These are phyloP conservation scores for Styela plicata DNA, from an alignment of 23 tunicate genomes.

Conservation along the genomic window DNA sequence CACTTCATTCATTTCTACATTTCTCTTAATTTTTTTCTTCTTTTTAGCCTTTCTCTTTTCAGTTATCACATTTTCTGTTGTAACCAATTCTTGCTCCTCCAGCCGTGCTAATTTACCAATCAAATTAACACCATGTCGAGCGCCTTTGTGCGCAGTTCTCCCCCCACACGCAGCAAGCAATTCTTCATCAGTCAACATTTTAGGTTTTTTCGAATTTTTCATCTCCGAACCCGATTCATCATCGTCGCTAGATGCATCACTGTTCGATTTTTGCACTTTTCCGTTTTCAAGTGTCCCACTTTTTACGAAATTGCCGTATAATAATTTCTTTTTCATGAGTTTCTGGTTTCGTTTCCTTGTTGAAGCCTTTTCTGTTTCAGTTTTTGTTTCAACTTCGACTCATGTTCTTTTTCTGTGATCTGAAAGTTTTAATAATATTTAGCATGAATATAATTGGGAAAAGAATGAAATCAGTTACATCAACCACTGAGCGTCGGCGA, in stretches of 20 bases:
- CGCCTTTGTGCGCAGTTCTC: slow-evolving; percentile 52
- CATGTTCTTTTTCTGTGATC: slow-evolving; percentile 9
- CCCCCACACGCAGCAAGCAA: slow-evolving; percentile 42
- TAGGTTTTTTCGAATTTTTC: neutral
- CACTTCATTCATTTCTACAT: neutral
- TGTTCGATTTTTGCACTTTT: neutral
- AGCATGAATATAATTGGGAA: no score
- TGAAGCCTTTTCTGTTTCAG: slow-evolving; percentile 3
- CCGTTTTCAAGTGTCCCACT: slow-evolving; percentile 25
- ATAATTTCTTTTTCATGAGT: neutral
- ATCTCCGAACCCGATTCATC: slow-evolving; percentile 14
- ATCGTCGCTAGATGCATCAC: neutral
- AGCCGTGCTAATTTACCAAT: slow-evolving; percentile 41
- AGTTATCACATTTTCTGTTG: neutral
- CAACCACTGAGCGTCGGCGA: no score
- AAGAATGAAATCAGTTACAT: no score
- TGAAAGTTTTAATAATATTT: neutral
- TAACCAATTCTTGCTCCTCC: slow-evolving; percentile 16
- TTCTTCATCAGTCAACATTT: slow-evolving; percentile 32
- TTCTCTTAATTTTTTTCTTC: neutral
- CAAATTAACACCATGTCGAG: slow-evolving; percentile 45
- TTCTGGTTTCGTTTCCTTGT: slow-evolving; percentile 1
- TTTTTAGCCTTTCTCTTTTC: neutral
- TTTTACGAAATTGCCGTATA: slow-evolving; percentile 23
- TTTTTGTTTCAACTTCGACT: neutral